Conservation (phyloP, 2,888 invertebrate species). For the Drosophila siamana region DNA sequence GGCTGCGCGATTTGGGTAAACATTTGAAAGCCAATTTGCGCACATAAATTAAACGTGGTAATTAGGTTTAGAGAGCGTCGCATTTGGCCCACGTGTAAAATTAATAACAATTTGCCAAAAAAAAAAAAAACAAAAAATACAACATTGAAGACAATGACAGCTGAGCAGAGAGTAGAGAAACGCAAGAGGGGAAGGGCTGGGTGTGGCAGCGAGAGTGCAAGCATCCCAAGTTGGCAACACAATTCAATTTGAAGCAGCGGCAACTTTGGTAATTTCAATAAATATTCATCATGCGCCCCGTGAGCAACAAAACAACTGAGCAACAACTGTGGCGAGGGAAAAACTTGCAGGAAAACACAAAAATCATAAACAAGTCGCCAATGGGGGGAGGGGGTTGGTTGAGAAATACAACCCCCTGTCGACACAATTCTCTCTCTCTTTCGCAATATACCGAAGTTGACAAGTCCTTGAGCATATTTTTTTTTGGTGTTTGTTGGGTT, state of each 20-base stretch:
- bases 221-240: constrained; percentile 73
- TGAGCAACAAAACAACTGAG: constrained; percentile 43
- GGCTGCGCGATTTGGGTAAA: constrained; percentile 47
- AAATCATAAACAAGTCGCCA: constrained; percentile 74
- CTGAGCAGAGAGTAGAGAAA: constrained; percentile 1
- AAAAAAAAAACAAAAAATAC: constrained; percentile 32
- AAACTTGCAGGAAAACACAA: constrained; percentile 71
- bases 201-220: constrained; percentile 25
- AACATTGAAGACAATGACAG: constrained; percentile 19
- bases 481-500: too few relatives aligned
- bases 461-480: constrained; percentile 40
- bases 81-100: constrained; percentile 74
- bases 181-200: constrained; percentile 1
- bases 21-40: constrained; percentile 71
- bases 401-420: constrained; percentile 28
- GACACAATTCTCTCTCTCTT: not conserved
- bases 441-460: constrained; percentile 55
- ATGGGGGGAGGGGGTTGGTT: not conserved
- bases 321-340: constrained; percentile 32
- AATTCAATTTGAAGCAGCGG: constrained; percentile 80
- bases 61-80: constrained; percentile 60
- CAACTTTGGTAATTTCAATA: constrained; percentile 83
- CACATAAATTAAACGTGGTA: constrained; percentile 66
- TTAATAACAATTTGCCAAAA: constrained; percentile 85
- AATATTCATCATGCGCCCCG: constrained; percentile 83